Base-by-base conservation (phyloP, 1,140 invertebrate genomes). In the Sipha flava region DNA sequence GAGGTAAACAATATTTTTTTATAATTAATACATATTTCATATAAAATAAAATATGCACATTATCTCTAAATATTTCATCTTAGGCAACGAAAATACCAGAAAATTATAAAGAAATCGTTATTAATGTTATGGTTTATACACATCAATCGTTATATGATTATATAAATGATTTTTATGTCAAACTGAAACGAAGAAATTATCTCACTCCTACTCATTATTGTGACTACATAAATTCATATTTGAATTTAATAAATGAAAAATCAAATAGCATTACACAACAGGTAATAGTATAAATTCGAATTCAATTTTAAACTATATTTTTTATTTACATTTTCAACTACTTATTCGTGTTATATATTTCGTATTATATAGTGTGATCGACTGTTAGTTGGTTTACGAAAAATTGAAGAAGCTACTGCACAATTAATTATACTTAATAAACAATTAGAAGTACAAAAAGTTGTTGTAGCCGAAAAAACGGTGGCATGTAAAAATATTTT, bases 201-300 rank as follows among this genome's bases (percentile, higher is more conserved):
- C 91, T 96, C 1, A 96, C 94, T 4, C 95, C 95, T 1, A 95
- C 94, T 82, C 94, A 96, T 84, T 97, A 94, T 84, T 86, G 96
- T 80, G 94, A 96, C 85, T 95, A 90, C 81, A 92, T 96, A 49
- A 90, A 90, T 66, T 91, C 89, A 1, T 96, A 95, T 83, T 83
- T 94, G 1, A 88, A 88, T 81, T 85, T 96, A 6, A 84, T 96
- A 3, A 88, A 92, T 68, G 91, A 92, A 79, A 89, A 91, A 82
- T 88, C 91, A 83, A 85, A 88, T 31, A 91, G 86, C 82, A 92
- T 91, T 82, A 85, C 88, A 12, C 86, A 88, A 6, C 90, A 91
- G 88, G 89, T 90, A 82, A 82, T 79, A n/a, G n/a, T 62, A 43
- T 64, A 34, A 79, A 18, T 37, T n/a, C n/a, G n/a, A n/a, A 1